These are phyloP conservation scores for Argentina silus DNA, from an alignment of 2,797 vertebrate genomes.

Conservation along the genomic window DNA sequence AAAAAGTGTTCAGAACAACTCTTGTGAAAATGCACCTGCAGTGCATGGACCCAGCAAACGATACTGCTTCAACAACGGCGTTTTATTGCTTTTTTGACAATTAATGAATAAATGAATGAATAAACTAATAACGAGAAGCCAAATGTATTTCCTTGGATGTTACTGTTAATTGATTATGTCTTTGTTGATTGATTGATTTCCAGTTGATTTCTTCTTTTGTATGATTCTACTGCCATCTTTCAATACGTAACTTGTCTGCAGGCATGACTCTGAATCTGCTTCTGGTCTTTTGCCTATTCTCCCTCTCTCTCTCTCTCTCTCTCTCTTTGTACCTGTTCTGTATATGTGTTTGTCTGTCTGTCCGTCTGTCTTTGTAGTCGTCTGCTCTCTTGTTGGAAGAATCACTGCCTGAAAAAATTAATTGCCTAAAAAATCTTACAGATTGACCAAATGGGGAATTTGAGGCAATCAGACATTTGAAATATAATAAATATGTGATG, in stretches of 20 bases:
- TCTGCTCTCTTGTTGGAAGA: conserved; percentile 71
- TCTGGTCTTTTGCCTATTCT: conserved; percentile 60
- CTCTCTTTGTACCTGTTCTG: conserved; percentile 30
- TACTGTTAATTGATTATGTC: conserved; percentile 68
- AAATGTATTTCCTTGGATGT: conserved; percentile 81
- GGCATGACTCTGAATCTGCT: conserved; percentile 70
- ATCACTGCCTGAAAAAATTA: conserved; percentile 68
- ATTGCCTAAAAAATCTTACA: conserved; percentile 43
- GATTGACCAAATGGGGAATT: conserved; percentile 54
- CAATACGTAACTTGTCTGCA: conserved; percentile 67
- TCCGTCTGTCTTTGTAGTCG: conserved; percentile 45
- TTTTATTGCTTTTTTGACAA: conserved; percentile 51
- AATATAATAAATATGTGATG: conserved; percentile 43
- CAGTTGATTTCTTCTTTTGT: conserved; percentile 65
- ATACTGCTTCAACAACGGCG: conserved; percentile 61
- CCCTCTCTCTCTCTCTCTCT: conserved; percentile 24
- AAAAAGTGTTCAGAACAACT: neutral
- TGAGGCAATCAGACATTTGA: conserved; percentile 62
- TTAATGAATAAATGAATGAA: conserved; percentile 74
- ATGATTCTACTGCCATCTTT: conserved; percentile 79
- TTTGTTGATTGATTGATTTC: conserved; percentile 57
- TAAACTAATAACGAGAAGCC: conserved; percentile 78
- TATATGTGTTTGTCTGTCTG: conserved; percentile 9
- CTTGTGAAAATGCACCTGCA: conserved; percentile 24
- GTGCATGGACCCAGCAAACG: conserved; percentile 36